These are phyloP conservation scores for Grantiella picta DNA, from an alignment of 2,113 vertebrate genomes.

Conservation along the genomic window DNA sequence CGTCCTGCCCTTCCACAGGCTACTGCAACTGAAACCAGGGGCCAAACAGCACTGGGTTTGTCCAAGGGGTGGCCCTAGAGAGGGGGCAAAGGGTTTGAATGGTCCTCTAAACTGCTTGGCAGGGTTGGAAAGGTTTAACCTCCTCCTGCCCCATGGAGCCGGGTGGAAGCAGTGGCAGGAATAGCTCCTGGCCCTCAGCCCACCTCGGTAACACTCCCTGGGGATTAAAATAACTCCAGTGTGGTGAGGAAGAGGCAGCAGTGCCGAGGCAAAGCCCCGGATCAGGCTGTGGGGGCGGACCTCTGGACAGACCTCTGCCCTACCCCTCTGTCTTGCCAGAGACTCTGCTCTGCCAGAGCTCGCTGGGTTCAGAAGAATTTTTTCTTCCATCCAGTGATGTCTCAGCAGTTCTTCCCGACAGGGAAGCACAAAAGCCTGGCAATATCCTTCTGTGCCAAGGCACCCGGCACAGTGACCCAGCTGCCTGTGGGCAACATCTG, in stretches of 20 bases:
- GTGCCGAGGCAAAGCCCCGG: background rate
- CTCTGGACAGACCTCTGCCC: background rate
- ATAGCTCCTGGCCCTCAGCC: background rate
- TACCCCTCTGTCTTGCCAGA: background rate
- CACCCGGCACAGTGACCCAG: background rate
- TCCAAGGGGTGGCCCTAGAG: background rate
- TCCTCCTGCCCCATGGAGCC: background rate
- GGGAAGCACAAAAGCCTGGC: background rate
- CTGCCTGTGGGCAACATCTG: background rate
- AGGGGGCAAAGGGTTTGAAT: background rate
- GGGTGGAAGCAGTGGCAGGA: background rate
- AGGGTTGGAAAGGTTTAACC: background rate
- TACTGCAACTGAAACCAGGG: background rate
- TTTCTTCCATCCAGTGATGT: background rate
- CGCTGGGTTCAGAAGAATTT: rapidly evolving
- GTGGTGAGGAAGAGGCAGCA: background rate
- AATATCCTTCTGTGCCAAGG: background rate
- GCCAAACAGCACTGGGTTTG: background rate
- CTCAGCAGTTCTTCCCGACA: background rate
- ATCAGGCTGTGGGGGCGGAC: rapidly evolving
- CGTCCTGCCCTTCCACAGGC: background rate
- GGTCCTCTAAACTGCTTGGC: rapidly evolving
- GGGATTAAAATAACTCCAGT: background rate
- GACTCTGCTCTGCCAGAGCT: rapidly evolving
- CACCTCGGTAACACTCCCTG: background rate